A percentile compares a stretch with the other conserved stretches of the same genome.
phyloP scores from a whole-genome alignment of 2,113 vertebrate species.

The Gnathonemus echidnorhynchus region DNA sequence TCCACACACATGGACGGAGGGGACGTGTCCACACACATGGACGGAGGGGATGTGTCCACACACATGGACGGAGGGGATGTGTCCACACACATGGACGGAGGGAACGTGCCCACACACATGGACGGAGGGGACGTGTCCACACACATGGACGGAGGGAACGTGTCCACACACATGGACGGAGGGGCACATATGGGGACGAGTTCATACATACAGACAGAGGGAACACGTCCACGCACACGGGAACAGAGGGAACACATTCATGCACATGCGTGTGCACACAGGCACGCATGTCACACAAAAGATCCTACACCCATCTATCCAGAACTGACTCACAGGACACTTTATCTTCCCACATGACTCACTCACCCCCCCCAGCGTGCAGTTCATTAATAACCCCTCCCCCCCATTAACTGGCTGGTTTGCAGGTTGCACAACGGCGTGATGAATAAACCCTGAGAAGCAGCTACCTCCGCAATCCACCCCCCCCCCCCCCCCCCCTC shows the following conservation, averaged over 20 bases:
- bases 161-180: too few relatives aligned
- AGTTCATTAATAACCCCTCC: not conserved
- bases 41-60: too few relatives aligned
- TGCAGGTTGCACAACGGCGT: not conserved
- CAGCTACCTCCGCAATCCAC: not conserved
- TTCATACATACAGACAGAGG: too few relatives aligned
- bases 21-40: too few relatives aligned
- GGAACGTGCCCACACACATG: too few relatives aligned
- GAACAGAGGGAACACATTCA: not conserved
- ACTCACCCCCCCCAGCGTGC: not conserved
- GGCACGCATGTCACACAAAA: not conserved
- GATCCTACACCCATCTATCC: not conserved
- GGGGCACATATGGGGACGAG: not conserved
- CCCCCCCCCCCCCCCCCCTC: too few relatives aligned
- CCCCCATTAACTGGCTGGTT: not conserved
- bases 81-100: too few relatives aligned
- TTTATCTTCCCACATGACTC: not conserved
- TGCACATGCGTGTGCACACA: not conserved
- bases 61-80: too few relatives aligned
- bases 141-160: too few relatives aligned
- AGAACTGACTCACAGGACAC: not conserved
- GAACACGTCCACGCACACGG: too few relatives aligned
- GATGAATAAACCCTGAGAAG: not conserved
- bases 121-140: too few relatives aligned
- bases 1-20: too few relatives aligned